Percentiles rank a stretch among this genome's conserved stretches.
Conservation (phyloP, 2,113 vertebrate genomes). For the Turnix velox region DNA sequence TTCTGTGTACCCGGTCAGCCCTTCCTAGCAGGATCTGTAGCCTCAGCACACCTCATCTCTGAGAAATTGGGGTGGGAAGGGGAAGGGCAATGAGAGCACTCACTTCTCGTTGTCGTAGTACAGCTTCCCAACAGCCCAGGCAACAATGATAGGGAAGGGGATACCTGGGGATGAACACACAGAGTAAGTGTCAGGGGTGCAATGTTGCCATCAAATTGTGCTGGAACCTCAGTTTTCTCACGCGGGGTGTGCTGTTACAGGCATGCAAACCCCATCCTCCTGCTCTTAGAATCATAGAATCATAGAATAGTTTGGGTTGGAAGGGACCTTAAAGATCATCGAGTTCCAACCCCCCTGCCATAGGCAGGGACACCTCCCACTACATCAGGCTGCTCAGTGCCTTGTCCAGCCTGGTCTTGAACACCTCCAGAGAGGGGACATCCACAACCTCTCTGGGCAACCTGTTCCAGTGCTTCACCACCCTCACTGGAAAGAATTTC, state of each 20-base stretch:
- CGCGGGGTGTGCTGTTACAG: not conserved
- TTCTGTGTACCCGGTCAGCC: not conserved
- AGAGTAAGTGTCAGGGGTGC: not conserved
- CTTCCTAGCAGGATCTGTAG: not conserved
- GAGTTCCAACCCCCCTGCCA: too few relatives aligned
- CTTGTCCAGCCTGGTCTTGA: too few relatives aligned
- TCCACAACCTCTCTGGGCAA: too few relatives aligned
- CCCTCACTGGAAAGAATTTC: too few relatives aligned
- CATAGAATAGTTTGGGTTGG: too few relatives aligned
- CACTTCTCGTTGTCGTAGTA: constrained; percentile 96
- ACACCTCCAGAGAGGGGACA: too few relatives aligned
- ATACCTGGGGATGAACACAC: constrained; percentile 77
- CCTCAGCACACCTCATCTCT: not conserved
- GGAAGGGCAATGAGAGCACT: constrained; percentile 33
- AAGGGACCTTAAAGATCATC: too few relatives aligned
- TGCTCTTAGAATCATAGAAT: too few relatives aligned
- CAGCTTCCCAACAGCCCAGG: constrained; percentile 91
- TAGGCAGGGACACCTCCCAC: too few relatives aligned
- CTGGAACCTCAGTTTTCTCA: not conserved
- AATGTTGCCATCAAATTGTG: fast-evolving
- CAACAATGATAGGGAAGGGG: constrained; percentile 89
- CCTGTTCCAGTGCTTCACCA: too few relatives aligned
- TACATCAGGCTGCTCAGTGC: too few relatives aligned
- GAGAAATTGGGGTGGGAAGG: not conserved
- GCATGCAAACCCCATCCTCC: not conserved